Base-by-base conservation (phyloP, 2,888 invertebrate species). In the Pterostichus niger region DNA sequence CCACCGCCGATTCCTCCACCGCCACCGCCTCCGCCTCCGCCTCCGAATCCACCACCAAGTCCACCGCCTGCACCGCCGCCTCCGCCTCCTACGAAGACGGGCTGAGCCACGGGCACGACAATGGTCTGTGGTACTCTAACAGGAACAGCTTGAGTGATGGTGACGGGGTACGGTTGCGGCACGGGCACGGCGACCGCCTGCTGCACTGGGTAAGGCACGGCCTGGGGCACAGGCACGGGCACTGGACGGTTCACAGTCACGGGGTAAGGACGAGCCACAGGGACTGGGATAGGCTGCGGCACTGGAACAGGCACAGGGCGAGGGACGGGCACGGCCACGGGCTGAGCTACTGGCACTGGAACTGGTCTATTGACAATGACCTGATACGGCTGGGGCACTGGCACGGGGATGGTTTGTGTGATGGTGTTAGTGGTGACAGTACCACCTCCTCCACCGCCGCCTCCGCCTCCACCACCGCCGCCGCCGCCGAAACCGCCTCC, bases 311-410 rank as follows among this genome's bases (percentile, higher is more conserved):
- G 68, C 2, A 82, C 82, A 52, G 84, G 80, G 15, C 83, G 78
- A 11, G 84, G 84, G 11, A 83, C 84, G 35, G 75, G 61, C 6
- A 84, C 84, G 13, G 83, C 31, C 9, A 83, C 84, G 35, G 83
- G 82, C 52, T 83, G 84, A 7, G 77, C 61, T 15, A 84, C 84
- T 35, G 84, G 80, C 31, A 80, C 80, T 13, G 84, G 76, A 3
- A 84, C 84, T 52, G 84, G 79, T 10, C 83, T 77, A 44, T 73
- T 84, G 15, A 84, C 64, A 6, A 84, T 84, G 6, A 84, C 84
- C 2, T 82, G 82, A 59, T 84, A 84, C 2, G 84, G 84, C 35
- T 80, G 80, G 7, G 84, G 82, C 24, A 84, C 84, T 13, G 84
- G 83, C 17, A 84, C 71, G 10, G 82, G 59, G 40, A 84, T 83